Percentiles rank a stretch among this genome's conserved stretches.
These are phyloP conservation scores for Pempheris klunzingeri DNA, from an alignment of 2,797 vertebrate species.

Conservation along the genomic window DNA sequence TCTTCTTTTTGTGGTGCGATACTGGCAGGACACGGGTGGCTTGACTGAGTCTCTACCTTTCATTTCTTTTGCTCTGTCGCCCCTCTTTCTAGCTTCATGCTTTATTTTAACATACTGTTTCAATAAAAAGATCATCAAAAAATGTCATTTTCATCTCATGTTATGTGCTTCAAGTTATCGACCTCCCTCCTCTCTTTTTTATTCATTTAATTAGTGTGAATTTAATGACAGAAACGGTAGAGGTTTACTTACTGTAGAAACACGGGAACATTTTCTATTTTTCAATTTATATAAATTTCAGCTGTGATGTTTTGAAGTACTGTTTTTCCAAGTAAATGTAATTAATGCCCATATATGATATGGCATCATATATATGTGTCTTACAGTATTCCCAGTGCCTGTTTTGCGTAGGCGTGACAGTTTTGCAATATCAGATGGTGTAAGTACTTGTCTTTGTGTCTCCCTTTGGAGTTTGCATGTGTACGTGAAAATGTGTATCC, in stretches of 20 bases:
- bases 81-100: background rate
- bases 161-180: background rate
- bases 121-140: background rate
- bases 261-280: background rate
- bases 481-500: conserved; percentile 36
- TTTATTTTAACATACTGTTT: background rate
- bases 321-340: conserved; percentile 52
- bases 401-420: conserved; percentile 77
- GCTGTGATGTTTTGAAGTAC: conserved; percentile 24
- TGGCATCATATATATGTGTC: conserved; percentile 47
- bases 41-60: conserved; percentile 36
- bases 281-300: conserved; percentile 23
- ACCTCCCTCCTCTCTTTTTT: background rate
- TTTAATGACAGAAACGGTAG: background rate
- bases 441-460: conserved; percentile 67
- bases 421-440: conserved; percentile 78
- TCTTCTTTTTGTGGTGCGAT: conserved; percentile 71
- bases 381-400: conserved; percentile 57
- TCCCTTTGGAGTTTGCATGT: conserved; percentile 48
- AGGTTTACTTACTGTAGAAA: conserved; percentile 10
- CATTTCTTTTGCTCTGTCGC: conserved; percentile 23
- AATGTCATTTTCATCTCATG: conserved; percentile 1
- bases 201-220: background rate
- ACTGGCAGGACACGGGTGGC: conserved; percentile 66
- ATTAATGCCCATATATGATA: conserved; percentile 57